These are phyloP conservation scores for Catocala nupta DNA, from an alignment of 2,888 invertebrate genomes.

Conservation along the genomic window DNA sequence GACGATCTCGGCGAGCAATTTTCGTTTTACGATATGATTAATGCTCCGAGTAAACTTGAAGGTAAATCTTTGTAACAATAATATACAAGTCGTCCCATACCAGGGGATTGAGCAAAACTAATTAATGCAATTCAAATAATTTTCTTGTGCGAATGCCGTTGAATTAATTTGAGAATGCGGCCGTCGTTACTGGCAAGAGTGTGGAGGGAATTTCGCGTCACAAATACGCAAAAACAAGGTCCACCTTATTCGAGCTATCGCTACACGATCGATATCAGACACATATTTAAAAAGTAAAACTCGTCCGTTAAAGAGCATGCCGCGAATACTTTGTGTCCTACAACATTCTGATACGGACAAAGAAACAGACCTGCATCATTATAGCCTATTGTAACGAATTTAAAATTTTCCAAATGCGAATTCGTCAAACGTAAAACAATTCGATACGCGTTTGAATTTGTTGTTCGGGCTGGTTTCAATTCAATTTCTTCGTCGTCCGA, in stretches of 20 bases:
- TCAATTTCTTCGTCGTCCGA: slow-evolving; percentile 85
- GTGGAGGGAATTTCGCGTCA: slow-evolving; percentile 67
- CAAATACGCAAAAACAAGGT: slow-evolving; percentile 60
- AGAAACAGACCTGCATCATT: slow-evolving; percentile 84
- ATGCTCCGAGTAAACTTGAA: slow-evolving; percentile 49
- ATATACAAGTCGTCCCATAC: neutral
- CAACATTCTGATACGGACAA: slow-evolving; percentile 78
- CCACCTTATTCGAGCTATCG: slow-evolving; percentile 76
- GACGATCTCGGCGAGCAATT: slow-evolving; percentile 65
- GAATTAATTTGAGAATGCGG: slow-evolving; percentile 68
- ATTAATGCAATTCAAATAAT: slow-evolving; percentile 55
- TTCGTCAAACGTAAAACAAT: slow-evolving; percentile 87
- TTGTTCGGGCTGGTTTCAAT: slow-evolving; percentile 82
- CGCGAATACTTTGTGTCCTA: slow-evolving; percentile 70
- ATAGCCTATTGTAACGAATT: slow-evolving; percentile 85
- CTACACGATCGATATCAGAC: slow-evolving; percentile 79
- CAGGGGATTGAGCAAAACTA: slow-evolving; percentile 39
- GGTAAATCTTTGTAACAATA: slow-evolving; percentile 3
- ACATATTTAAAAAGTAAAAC: slow-evolving; percentile 70
- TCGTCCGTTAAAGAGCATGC: slow-evolving; percentile 68
- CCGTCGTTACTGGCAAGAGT: slow-evolving; percentile 64
- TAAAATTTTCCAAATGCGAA: slow-evolving; percentile 84
- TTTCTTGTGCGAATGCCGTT: slow-evolving; percentile 52
- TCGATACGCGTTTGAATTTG: slow-evolving; percentile 87
- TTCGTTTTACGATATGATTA: slow-evolving; percentile 68